These are phyloP conservation scores for Nomada goodeniana DNA, from an alignment of 2,888 invertebrate species.

Conservation along the genomic window DNA sequence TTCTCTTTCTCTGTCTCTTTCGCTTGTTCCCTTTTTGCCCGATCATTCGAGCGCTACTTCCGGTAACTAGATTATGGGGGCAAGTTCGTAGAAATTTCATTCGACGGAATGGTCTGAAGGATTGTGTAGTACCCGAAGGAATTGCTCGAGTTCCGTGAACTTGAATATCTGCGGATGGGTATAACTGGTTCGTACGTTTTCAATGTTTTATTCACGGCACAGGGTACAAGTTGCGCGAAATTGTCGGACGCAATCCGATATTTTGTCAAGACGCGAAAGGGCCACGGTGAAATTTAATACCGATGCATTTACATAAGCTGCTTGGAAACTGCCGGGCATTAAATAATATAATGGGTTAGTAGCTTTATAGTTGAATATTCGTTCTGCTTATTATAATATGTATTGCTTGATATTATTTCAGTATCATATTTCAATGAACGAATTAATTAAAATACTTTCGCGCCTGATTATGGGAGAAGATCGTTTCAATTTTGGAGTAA, in stretches of 20 bases:
- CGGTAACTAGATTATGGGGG: conserved; percentile 24
- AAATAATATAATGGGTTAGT: conserved; percentile 2
- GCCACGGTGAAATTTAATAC: background rate
- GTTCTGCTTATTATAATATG: too few relatives aligned
- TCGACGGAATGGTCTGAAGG: background rate
- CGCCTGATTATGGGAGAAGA: too few relatives aligned
- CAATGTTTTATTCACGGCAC: conserved; percentile 10
- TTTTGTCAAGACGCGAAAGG: background rate
- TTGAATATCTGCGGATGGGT: too few relatives aligned
- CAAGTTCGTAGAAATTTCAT: conserved; percentile 14
- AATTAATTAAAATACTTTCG: too few relatives aligned
- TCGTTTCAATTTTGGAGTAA: too few relatives aligned
- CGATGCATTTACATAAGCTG: conserved; percentile 7
- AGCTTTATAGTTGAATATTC: background rate
- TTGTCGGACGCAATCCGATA: background rate
- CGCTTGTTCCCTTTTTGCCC: background rate
- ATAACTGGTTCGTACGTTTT: conserved; percentile 4
- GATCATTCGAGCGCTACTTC: conserved; percentile 7
- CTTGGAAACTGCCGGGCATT: background rate
- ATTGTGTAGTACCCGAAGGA: background rate
- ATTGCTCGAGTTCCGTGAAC: background rate
- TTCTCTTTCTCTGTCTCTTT: too few relatives aligned
- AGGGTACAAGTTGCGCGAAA: conserved; percentile 1
- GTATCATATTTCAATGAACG: too few relatives aligned
- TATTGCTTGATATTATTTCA: too few relatives aligned